These are phyloP conservation scores for Nesidiocoris tenuis DNA, from an alignment of 2,888 invertebrate species.

Conservation along the genomic window DNA sequence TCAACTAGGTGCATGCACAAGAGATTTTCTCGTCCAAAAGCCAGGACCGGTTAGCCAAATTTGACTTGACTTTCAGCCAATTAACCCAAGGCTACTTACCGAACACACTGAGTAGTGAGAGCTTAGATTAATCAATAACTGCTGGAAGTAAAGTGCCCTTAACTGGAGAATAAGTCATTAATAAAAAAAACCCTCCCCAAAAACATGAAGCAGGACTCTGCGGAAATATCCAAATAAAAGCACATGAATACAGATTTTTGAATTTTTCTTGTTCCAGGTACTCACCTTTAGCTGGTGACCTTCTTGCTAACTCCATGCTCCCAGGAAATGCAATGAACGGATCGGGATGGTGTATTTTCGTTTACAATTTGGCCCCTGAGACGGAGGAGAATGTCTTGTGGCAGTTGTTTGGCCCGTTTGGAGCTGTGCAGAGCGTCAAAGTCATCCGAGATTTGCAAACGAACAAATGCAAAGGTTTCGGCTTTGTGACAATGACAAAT, in stretches of 20 bases:
- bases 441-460: slow-evolving; percentile 93
- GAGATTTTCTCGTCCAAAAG: too few relatives aligned
- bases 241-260: too few relatives aligned
- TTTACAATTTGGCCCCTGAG: slow-evolving; percentile 88
- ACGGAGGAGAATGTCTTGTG: slow-evolving; percentile 88
- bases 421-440: slow-evolving; percentile 95
- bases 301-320: slow-evolving; percentile 74
- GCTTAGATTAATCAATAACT: too few relatives aligned
- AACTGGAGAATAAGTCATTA: neutral
- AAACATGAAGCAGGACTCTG: too few relatives aligned
- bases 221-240: too few relatives aligned
- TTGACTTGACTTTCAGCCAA: too few relatives aligned
- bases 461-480: slow-evolving; percentile 97
- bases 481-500: slow-evolving; percentile 97
- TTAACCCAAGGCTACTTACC: too few relatives aligned
- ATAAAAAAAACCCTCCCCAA: neutral
- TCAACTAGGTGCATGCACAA: too few relatives aligned
- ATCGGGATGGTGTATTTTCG: slow-evolving; percentile 90
- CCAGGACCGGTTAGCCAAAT: too few relatives aligned
- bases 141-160: neutral
- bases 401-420: slow-evolving; percentile 96
- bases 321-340: slow-evolving; percentile 83
- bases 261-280: too few relatives aligned
- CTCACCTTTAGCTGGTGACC: slow-evolving; percentile 79
- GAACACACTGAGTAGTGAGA: too few relatives aligned